Conservation (phyloP, 2,113 vertebrate genomes). For the Helogale parvula region DNA sequence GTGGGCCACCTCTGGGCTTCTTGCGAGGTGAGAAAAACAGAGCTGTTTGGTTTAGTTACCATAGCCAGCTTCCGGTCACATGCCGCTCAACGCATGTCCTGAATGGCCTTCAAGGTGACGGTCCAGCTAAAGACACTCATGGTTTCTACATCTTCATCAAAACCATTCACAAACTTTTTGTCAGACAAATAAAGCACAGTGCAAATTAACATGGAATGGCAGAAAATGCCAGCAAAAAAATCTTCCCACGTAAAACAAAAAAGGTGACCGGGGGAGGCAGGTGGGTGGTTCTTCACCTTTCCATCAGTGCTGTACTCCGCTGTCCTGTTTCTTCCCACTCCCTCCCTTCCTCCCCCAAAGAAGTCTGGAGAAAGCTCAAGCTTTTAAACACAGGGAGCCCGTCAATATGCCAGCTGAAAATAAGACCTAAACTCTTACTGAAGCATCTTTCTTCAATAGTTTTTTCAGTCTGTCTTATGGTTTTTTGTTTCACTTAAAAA, state of each 20-base stretch:
- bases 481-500: neutral
- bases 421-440: neutral
- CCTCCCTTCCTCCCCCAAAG: neutral
- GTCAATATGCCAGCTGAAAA: neutral
- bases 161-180: neutral
- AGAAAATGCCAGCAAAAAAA: neutral
- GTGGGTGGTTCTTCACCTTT: neutral
- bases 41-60: neutral
- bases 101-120: neutral
- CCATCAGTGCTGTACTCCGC: neutral
- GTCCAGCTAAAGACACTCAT: neutral
- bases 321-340: neutral
- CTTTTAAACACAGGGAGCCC: neutral
- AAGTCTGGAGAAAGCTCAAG: neutral
- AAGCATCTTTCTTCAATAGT: neutral
- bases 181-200: neutral
- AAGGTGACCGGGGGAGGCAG: neutral
- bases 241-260: conserved; percentile 5
- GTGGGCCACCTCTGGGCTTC: neutral
- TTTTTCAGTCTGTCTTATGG: neutral
- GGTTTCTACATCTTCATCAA: neutral
- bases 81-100: neutral
- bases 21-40: neutral
- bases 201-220: conserved; percentile 1
- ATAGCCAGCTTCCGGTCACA: neutral